A percentile compares a stretch with the other conserved stretches of the same genome.
Conservation (phyloP, 2,113 vertebrate species). For the Daphoenositta chrysoptera region DNA sequence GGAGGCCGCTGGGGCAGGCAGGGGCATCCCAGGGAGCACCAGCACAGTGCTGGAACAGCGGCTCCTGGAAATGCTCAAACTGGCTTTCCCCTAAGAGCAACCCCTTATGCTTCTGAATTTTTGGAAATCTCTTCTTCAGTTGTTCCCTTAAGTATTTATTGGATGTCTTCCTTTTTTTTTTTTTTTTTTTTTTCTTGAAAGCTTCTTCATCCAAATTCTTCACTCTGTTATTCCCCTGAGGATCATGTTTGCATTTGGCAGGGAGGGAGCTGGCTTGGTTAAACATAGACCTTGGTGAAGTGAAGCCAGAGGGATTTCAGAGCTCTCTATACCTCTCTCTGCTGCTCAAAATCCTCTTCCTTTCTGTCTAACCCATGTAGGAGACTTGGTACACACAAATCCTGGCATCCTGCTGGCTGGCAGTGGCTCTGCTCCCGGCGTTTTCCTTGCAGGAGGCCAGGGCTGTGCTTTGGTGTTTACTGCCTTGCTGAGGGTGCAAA, state of each 20-base stretch:
- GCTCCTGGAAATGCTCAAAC: neutral
- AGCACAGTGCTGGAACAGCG: neutral
- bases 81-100: neutral
- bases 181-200: neutral
- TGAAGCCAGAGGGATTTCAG: neutral
- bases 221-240: neutral
- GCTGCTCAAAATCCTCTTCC: neutral
- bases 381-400: accelerated
- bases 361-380: neutral
- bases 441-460: neutral
- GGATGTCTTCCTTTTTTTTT: neutral
- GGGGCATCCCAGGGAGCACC: neutral
- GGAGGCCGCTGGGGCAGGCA: neutral
- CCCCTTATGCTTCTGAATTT: neutral
- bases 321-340: neutral
- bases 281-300: neutral
- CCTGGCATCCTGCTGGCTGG: neutral
- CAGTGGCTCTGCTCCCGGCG: accelerated
- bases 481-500: neutral
- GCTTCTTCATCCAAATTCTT: constrained; percentile 7
- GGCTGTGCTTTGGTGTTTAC: accelerated
- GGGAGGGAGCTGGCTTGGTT: constrained; percentile 8
- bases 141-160: neutral
- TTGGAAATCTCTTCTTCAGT: neutral
- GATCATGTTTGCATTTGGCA: constrained; percentile 38